A percentile compares a stretch with the other conserved stretches of the same genome.
These are phyloP conservation scores for Tragelaphus scriptus DNA, from an alignment of 2,113 vertebrate species.

Conservation along the genomic window DNA sequence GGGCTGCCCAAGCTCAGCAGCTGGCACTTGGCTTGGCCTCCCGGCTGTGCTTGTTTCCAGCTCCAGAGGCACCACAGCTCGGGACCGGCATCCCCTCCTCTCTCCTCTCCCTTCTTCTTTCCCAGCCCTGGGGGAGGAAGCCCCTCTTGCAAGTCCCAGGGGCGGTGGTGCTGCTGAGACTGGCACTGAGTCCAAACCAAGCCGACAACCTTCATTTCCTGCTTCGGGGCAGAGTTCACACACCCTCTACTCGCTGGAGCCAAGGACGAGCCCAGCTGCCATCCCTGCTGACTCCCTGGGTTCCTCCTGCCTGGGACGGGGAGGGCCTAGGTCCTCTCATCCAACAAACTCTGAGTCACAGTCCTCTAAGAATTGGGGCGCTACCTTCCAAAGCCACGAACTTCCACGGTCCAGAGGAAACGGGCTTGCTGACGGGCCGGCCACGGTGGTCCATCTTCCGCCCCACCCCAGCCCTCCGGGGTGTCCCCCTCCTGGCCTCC, in stretches of 20 bases:
- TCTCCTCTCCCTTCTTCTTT: not conserved
- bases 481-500: not conserved
- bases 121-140: not conserved
- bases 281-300: not conserved
- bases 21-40: not conserved
- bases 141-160: not conserved
- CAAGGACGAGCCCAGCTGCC: not conserved
- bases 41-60: fast-evolving
- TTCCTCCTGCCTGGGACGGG: not conserved
- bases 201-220: too few species aligned
- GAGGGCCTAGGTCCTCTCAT: not conserved
- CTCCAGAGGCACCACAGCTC: not conserved
- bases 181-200: not conserved
- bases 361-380: not conserved
- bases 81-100: fast-evolving
- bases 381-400: fast-evolving
- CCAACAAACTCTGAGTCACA: not conserved
- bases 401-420: fast-evolving
- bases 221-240: not conserved
- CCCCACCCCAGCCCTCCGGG: not conserved
- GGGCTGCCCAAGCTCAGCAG: not conserved
- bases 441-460: fast-evolving
- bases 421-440: not conserved
- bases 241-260: not conserved
- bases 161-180: fast-evolving